These are phyloP conservation scores for Bimastos eiseni DNA, from an alignment of 2,888 invertebrate species.

Conservation along the genomic window DNA sequence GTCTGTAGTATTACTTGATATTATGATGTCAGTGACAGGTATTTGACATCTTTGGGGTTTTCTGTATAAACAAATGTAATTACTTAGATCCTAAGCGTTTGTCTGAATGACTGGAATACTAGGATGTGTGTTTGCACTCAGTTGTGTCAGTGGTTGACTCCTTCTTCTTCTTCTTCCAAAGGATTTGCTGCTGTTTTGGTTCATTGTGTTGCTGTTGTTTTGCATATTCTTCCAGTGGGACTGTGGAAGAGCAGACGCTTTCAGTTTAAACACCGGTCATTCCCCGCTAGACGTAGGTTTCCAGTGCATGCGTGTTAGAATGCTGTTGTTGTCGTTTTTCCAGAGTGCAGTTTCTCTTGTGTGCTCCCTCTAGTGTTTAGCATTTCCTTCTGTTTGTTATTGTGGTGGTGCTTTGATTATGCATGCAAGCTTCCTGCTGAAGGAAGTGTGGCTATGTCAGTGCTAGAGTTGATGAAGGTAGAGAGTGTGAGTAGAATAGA, in stretches of 20 bases:
- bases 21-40: background rate
- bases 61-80: background rate
- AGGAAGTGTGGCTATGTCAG: background rate
- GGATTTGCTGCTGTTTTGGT: background rate
- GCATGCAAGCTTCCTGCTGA: background rate
- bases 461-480: background rate
- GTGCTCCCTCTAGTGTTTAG: background rate
- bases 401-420: slow-evolving; percentile 3
- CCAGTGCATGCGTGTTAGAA: background rate
- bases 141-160: background rate
- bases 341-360: background rate
- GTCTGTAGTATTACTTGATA: background rate
- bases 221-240: background rate
- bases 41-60: no score
- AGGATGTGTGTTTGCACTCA: background rate
- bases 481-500: background rate
- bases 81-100: background rate
- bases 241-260: slow-evolving; percentile 18
- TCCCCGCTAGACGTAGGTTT: background rate
- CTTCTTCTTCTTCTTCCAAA: background rate
- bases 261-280: background rate
- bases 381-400: background rate
- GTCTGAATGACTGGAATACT: background rate
- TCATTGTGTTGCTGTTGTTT: background rate
- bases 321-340: slow-evolving; percentile 13